Evolutionary conservation across 2,797 vertebrate genomes (phyloP), one percentile per base, ranked within the genome.

Genomic region (Leucoraja ocellata): DNA sequence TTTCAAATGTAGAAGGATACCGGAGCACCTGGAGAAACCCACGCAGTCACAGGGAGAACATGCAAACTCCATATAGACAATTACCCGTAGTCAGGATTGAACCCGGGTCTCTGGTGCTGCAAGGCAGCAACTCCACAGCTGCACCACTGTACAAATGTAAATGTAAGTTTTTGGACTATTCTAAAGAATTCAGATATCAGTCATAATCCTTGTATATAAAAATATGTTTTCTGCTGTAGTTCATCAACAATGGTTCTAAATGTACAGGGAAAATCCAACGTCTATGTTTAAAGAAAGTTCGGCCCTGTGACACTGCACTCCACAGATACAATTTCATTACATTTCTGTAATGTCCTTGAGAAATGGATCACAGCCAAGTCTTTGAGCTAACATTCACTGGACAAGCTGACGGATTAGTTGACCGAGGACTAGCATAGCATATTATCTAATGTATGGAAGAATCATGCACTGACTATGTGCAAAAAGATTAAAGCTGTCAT

Each of bases 311-410:
- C 11, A 36, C 76, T 76, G 71, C 46, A 54, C 65, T 92, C 71
- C 39, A 39, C 25, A 14, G 32, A 28, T 92, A 25, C 90, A 76
- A 76, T 92, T 76, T 92, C 90, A 92, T 54, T 92, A 54, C 74
- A 74, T 46, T 76, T 71, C 39, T 28, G 0, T 76, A 21, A 63
- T 92, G 90, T 92, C 90, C 90, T 92, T 92, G 90, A 92, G 28
- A 92, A 54, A 63, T 92, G 90, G 90, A 92, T 58, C 90, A 28
- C 10, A 76, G 90, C 71, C 90, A 92, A 76, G 10, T 28, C 90
- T 28, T 91, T 74, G 68, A 91, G 39, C 32, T 74, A 91, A 73
- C 36, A 92, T 74, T 76, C 46, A 6, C 25, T 91, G 68, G 11
- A 92, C 39, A 54, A 54, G 23, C 71, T 92, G 39, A 28, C 6